Percentiles rank a stretch among this genome's conserved stretches.
These are phyloP conservation scores for Sinopyrophorus schimmeli DNA, from an alignment of 2,888 invertebrate species.

Conservation along the genomic window DNA sequence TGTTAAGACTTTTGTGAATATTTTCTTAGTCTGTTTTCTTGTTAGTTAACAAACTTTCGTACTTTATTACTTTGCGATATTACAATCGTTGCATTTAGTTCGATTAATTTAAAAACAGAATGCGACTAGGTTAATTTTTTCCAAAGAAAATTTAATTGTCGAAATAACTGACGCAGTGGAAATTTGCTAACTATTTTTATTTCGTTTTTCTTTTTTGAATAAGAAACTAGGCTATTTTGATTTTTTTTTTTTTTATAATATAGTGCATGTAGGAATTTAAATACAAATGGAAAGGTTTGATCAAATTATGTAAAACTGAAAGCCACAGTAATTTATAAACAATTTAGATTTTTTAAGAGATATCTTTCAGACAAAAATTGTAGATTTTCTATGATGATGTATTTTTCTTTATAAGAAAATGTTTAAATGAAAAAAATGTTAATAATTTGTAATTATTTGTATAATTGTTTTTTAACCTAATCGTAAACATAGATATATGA, in stretches of 20 bases:
- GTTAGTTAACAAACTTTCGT: no score
- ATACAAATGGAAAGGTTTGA: slow-evolving; percentile 28
- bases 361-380: slow-evolving; percentile 40
- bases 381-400: slow-evolving; percentile 52
- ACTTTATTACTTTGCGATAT: no score
- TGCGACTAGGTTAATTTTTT: no score
- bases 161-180: slow-evolving; percentile 13
- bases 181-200: no score
- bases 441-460: slow-evolving; percentile 54
- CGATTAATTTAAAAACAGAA: no score
- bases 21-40: no score
- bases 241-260: slow-evolving; percentile 29
- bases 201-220: no score
- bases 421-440: slow-evolving; percentile 48
- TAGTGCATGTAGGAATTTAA: slow-evolving; percentile 24
- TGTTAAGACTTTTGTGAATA: no score
- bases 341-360: slow-evolving; percentile 27
- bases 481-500: slow-evolving; percentile 46
- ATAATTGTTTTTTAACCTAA: slow-evolving; percentile 51
- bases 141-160: neutral
- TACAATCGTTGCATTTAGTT: no score
- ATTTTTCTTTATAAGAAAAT: slow-evolving; percentile 55
- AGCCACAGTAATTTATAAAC: slow-evolving; percentile 21
- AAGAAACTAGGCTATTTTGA: slow-evolving; percentile 1
- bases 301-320: slow-evolving; percentile 32